Base-by-base conservation (phyloP, 2,888 invertebrate genomes). In the Epistrophe grossulariae region DNA sequence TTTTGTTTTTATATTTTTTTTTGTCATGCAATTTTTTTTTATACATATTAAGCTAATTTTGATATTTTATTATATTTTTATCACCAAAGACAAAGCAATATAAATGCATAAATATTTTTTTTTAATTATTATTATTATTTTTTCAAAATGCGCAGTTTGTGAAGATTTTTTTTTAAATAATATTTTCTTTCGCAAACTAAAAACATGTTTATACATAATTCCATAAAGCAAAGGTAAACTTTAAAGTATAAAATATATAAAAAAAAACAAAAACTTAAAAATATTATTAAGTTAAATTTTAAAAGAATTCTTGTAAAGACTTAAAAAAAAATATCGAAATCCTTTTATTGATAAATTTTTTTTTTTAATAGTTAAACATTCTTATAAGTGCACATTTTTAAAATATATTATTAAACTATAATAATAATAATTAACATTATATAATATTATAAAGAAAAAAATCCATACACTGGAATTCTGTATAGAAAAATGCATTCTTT, bases 41-140 rank as follows among this genome's bases (percentile, higher is more conserved):
- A 72, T 76, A 17, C 35, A 35, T 57, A 35, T 10, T 1, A 40
- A 40, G 0, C 7, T 79, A 62, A 73, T 66, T 45, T 66, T 48
- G 1, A 66, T 11, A 43, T 60, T n/a, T 64, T 17, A 5, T 11
- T n/a, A 66, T 31, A 31, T 71, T 66, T 70, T 73, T 57, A 77
- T 84, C 71, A 85, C 84, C 84, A 85, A 85, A 85, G 84, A 85
- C 68, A 81, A 78, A 73, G 81, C 84, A 85, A 81, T 81, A 79
- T 71, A 70, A 62, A 19, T 79, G 79, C 35, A 68, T 60, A 4
- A 28, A 84, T 74, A 84, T 79, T 48, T 28, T 71, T 74, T 73
- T 43, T 43, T 55, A 57, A 48, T 10, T 48, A 19, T 31, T 43
- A 19, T 50, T 68, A 24, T 57, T 24, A 24, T 24, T 24, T 24